Evolutionary conservation across 2,113 vertebrate genomes (phyloP).

Genomic region (Odobenus rosmarus): DNA sequence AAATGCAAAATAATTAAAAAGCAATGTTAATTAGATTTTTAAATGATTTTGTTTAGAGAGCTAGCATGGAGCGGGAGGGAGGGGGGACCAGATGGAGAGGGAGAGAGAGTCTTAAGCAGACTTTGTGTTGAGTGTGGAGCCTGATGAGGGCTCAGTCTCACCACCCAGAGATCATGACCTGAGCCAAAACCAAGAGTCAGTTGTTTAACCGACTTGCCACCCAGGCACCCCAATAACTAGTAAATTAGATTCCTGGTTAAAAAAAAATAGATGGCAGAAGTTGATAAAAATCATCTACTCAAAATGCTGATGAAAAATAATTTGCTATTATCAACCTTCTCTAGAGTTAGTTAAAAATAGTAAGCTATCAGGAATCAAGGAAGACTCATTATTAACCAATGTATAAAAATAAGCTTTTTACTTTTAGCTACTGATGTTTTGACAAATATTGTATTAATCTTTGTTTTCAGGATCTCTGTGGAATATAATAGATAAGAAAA

Average conservation of each 20-base stretch:
- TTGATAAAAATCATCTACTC: neutral
- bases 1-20: neutral
- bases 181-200: neutral
- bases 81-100: neutral
- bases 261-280: neutral
- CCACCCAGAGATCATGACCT: neutral
- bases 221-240: neutral
- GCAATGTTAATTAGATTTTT: neutral
- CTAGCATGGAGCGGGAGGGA: neutral
- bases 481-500: neutral
- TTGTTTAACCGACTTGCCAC: neutral
- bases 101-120: neutral
- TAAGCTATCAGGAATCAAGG: neutral
- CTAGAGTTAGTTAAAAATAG: neutral
- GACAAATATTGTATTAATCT: neutral
- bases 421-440: neutral
- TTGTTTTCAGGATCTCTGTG: neutral
- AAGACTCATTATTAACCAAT: neutral
- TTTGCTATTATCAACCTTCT: neutral
- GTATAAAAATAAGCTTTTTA: neutral
- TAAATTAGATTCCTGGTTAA: neutral
- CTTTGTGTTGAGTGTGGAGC: neutral
- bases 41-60: too few species aligned
- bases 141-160: neutral
- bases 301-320: neutral